phyloP scores from a whole-genome alignment of 2,888 invertebrate species.

The Subacronicta megacephala region DNA sequence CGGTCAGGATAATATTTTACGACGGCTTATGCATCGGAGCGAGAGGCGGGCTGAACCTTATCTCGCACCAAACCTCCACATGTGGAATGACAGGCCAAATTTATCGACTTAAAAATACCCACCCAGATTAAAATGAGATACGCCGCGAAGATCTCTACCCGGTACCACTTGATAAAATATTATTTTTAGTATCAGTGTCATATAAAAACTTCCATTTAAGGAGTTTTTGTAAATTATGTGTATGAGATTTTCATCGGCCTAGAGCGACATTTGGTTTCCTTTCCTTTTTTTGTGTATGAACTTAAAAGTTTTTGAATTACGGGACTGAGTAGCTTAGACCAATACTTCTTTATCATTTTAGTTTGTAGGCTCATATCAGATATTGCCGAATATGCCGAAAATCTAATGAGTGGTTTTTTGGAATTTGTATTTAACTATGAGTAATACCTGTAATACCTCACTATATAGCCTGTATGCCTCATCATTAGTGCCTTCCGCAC shows the following conservation, averaged over 20 bases:
- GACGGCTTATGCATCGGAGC: conserved; percentile 74
- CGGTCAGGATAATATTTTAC: conserved; percentile 87
- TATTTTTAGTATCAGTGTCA: conserved; percentile 68
- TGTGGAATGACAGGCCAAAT: conserved; percentile 86
- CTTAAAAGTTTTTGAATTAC: conserved; percentile 24
- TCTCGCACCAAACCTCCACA: conserved; percentile 79
- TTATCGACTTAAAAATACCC: conserved; percentile 88
- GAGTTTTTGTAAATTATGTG: conserved; percentile 61
- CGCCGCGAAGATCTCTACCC: conserved; percentile 64
- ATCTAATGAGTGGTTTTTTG: no score
- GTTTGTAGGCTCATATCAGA: no score
- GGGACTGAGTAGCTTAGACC: neutral
- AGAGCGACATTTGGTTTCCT: conserved; percentile 53
- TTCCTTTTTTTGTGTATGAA: conserved; percentile 26
- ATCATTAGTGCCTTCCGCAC: conserved; percentile 58
- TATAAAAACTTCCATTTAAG: conserved; percentile 56
- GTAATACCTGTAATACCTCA: no score
- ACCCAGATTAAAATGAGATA: conserved; percentile 85
- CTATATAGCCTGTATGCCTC: no score
- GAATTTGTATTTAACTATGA: no score
- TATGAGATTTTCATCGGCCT: conserved; percentile 53
- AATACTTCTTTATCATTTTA: no score
- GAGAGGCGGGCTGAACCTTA: conserved; percentile 80
- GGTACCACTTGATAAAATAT: conserved; percentile 72
- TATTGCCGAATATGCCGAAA: no score